phyloP scores from a whole-genome alignment of 2,113 vertebrate genomes.

The Festucalex cinctus region DNA sequence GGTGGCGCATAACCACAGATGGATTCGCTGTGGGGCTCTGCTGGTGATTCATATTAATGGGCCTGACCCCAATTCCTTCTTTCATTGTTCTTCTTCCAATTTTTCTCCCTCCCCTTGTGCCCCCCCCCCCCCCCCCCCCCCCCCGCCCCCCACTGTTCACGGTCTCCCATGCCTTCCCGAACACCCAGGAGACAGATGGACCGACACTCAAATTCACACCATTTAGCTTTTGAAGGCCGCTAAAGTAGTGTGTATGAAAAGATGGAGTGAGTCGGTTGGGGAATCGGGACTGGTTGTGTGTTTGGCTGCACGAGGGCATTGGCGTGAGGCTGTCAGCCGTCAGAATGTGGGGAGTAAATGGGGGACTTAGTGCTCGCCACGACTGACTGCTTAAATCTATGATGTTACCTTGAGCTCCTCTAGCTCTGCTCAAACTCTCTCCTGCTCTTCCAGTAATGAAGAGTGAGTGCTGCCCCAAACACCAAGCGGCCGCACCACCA shows the following conservation, averaged over 20 bases:
- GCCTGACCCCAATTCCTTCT: conserved; percentile 54
- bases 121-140: conserved; percentile 31
- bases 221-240: conserved; percentile 72
- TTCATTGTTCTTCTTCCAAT: conserved; percentile 53
- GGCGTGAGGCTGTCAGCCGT: conserved; percentile 45
- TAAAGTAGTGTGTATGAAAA: conserved; percentile 56
- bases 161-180: conserved; percentile 55
- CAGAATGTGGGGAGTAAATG: conserved; percentile 61
- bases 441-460: conserved; percentile 53
- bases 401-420: conserved; percentile 65
- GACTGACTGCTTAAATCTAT: conserved; percentile 66
- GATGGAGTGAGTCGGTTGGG: conserved; percentile 45
- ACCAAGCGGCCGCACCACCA: conserved; percentile 13
- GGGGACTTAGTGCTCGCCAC: conserved; percentile 66
- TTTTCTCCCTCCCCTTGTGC: conserved; percentile 23
- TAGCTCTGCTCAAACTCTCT: conserved; percentile 43
- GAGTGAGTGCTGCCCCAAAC: conserved; percentile 49
- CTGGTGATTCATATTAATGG: conserved; percentile 71
- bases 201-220: conserved; percentile 71
- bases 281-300: conserved; percentile 34
- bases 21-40: conserved; percentile 63
- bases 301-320: conserved; percentile 36
- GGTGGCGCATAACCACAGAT: conserved; percentile 53
- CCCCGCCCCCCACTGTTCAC: conserved; percentile 44
- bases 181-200: conserved; percentile 70